Evolutionary conservation across 2,113 vertebrate genomes (phyloP).

Genomic region (Ornithorhynchus anatinus): DNA sequence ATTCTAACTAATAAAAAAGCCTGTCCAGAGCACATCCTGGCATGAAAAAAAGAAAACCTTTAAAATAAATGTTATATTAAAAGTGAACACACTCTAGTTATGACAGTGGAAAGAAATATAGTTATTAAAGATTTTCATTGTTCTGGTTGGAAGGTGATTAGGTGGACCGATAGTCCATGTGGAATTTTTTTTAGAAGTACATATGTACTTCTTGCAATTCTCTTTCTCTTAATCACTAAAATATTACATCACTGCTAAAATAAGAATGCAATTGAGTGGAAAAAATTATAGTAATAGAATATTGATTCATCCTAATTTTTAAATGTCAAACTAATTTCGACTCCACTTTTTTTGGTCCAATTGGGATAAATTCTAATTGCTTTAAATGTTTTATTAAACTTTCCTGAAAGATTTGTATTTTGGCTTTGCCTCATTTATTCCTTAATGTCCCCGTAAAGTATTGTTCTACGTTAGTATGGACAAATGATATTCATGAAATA

Average conservation of each 20-base stretch:
- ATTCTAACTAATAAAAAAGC: too few relatives aligned
- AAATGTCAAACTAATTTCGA: background rate
- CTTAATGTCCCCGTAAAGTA: too few relatives aligned
- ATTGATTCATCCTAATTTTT: background rate
- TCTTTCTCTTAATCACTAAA: slow-evolving; percentile 18
- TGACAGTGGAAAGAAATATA: background rate
- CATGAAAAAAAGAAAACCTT: background rate
- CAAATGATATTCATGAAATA: too few relatives aligned
- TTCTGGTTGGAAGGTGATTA: too few relatives aligned
- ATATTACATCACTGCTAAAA: slow-evolving; percentile 4
- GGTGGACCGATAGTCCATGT: background rate
- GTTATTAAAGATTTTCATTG: background rate
- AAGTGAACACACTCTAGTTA: background rate
- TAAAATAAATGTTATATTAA: background rate
- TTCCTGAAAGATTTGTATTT: slow-evolving; percentile 6
- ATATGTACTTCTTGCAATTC: background rate
- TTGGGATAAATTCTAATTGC: background rate
- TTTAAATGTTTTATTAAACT: background rate
- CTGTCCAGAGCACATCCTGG: background rate
- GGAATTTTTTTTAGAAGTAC: background rate
- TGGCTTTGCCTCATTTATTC: too few relatives aligned
- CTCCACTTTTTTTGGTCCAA: background rate
- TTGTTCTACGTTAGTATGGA: too few relatives aligned
- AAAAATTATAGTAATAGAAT: background rate
- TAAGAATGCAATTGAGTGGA: background rate